These are phyloP conservation scores for Epirrhoe alternata DNA, from an alignment of 2,888 invertebrate species.

Conservation along the genomic window DNA sequence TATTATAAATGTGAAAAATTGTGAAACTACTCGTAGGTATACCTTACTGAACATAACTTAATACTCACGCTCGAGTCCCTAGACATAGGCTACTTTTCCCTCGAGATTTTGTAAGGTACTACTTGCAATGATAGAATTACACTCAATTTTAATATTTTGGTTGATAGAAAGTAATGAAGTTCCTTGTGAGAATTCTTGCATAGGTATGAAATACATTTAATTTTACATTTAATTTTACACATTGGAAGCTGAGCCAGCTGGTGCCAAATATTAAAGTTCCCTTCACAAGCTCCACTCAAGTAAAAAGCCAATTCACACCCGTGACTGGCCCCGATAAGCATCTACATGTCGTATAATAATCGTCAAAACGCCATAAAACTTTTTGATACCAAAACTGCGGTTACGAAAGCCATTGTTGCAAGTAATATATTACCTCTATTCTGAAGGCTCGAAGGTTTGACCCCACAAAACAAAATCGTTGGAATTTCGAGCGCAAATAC, in stretches of 20 bases:
- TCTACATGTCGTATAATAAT: conserved; percentile 34
- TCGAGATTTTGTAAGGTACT: too few species aligned
- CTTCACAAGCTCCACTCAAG: background rate
- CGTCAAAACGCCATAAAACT: conserved; percentile 31
- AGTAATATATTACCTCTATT: conserved; percentile 30
- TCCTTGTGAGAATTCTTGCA: too few species aligned
- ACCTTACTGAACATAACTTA: too few species aligned
- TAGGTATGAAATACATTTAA: background rate
- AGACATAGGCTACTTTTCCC: too few species aligned
- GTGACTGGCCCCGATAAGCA: conserved; percentile 28
- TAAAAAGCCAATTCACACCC: conserved; percentile 13
- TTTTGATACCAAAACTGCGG: conserved; percentile 32
- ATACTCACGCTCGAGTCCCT: too few species aligned
- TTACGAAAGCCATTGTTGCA: conserved; percentile 33
- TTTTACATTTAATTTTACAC: background rate
- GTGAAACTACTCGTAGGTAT: too few species aligned
- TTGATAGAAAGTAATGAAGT: too few species aligned
- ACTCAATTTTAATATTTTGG: too few species aligned
- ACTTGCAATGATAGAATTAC: too few species aligned
- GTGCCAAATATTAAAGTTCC: background rate
- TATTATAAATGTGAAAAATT: too few species aligned
- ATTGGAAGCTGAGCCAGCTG: background rate
- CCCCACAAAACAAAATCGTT: conserved; percentile 43
- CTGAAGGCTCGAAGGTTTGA: conserved; percentile 38
- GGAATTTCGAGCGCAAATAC: conserved; percentile 45